A percentile compares a stretch with the other conserved stretches of the same genome.
Conservation (phyloP, 1,140 invertebrate genomes). For the Lepidurus arcticus region DNA sequence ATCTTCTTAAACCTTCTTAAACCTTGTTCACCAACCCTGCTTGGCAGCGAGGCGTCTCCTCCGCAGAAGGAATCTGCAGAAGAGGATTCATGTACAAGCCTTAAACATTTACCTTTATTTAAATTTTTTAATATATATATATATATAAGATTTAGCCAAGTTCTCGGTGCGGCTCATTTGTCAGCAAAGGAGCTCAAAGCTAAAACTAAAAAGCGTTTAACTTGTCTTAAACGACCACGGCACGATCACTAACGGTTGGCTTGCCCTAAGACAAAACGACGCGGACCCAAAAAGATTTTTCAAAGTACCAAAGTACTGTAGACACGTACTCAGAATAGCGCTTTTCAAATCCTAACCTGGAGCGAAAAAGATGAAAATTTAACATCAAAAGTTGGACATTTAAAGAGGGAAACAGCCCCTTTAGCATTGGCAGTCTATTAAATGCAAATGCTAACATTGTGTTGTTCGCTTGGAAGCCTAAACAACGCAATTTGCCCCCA, state of each 20-base stretch:
- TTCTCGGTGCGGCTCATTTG: background rate
- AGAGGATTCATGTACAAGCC: background rate
- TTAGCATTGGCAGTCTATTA: background rate
- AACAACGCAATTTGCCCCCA: constrained; percentile 1
- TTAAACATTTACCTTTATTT: background rate
- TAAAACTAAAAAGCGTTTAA: too few relatives aligned
- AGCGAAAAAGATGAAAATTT: too few relatives aligned
- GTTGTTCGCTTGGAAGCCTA: background rate
- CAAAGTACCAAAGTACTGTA: too few relatives aligned
- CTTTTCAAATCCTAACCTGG: too few relatives aligned
- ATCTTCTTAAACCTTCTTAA: background rate
- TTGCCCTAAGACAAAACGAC: too few relatives aligned
- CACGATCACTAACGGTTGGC: too few relatives aligned
- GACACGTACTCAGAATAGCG: too few relatives aligned
- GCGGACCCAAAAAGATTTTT: too few relatives aligned
- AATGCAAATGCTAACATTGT: background rate
- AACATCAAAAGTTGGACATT: too few relatives aligned
- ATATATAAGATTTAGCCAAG: background rate
- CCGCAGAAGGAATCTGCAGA: background rate
- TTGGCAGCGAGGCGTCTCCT: too few relatives aligned
- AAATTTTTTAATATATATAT: background rate
- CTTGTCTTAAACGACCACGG: too few relatives aligned
- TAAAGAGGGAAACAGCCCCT: background rate
- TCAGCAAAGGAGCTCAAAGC: background rate
- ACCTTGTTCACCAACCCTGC: too few relatives aligned